Evolutionary conservation across 92 coral and sea anemone species (phyloP), one percentile per base, ranked within the genome.

Genomic region (Blastomussa wellsi): DNA sequence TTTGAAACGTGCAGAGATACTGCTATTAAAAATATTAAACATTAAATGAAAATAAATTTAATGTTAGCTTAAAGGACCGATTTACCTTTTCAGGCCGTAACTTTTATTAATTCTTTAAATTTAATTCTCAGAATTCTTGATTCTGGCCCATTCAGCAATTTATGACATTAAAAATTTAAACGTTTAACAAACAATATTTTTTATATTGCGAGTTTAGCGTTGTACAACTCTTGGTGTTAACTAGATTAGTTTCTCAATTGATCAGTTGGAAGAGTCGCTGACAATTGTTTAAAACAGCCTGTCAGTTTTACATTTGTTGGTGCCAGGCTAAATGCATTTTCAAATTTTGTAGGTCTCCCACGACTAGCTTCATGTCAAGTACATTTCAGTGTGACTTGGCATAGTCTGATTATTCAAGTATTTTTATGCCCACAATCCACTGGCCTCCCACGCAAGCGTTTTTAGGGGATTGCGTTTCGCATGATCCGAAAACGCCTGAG

Each of bases 191-290:
- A 55, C 17, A 29, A 52, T 59, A 55, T 4, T 31, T 77, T 68
- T 33, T 26, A 26, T 11, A 41, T 38, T 53, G 41, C 24, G 38
- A 12, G 15, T 79, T 35, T 13, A 35, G 68, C 52, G 41, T 35
- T 77, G 28, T 60, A 20, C 12, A 77, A 52, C 67, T 85, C 88
- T 88, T 19, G 74, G 88, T 57, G 88, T 36, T 83, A 82, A 77
- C 53, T 83, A 77, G 83, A 88, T 88, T 88, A 88, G 88, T 82
- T 78, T 88, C 20, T 64, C 89, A 73, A 20, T 89, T 36, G 65
- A 79, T 32, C 89, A 79, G 82, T 65, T 24, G 26, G 89, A 41
- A 79, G 65, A 73, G 81, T 70, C 75, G 7, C 47, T 20, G 44
- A 70, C 75, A 70, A 70, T 37, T 16, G 47, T 38, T 70, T 33